Evolutionary conservation across 92 coral and sea anemone genomes (phyloP).

Genomic region (Isaurus tuberculatus): DNA sequence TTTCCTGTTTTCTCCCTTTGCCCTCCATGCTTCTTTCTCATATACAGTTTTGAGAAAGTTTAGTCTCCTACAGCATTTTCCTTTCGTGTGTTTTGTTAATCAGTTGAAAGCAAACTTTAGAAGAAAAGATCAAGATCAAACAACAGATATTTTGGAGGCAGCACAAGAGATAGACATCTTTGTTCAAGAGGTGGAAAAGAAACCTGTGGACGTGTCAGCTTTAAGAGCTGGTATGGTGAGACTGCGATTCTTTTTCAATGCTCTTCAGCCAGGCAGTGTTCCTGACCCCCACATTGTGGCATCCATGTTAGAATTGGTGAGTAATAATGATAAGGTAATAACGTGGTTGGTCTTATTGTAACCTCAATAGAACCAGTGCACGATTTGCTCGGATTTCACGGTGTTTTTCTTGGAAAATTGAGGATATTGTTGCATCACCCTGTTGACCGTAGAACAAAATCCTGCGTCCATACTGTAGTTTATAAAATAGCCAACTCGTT

Average conservation of each 20-base stretch:
- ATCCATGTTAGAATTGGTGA: slow-evolving; percentile 98
- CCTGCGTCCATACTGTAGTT: no score
- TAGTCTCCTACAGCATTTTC: background rate
- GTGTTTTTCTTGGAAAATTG: no score
- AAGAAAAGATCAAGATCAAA: slow-evolving; percentile 28
- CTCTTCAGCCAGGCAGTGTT: slow-evolving; percentile 91
- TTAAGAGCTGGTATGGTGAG: slow-evolving; percentile 91
- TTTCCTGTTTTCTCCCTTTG: background rate
- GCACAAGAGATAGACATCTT: slow-evolving; percentile 75
- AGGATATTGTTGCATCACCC: no score
- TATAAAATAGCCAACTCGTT: no score
- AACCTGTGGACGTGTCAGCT: slow-evolving; percentile 86
- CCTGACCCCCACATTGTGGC: slow-evolving; percentile 97
- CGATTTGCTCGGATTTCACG: no score
- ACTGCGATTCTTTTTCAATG: slow-evolving; percentile 82
- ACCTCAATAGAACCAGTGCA: no score
- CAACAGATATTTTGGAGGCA: slow-evolving; percentile 42
- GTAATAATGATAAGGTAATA: slow-evolving; percentile 4
- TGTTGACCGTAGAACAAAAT: no score
- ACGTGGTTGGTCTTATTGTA: background rate
- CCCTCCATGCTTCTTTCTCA: background rate
- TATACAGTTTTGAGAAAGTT: background rate
- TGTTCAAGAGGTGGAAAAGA: slow-evolving; percentile 82
- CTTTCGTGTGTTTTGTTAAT: background rate
- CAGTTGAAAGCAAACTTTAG: slow-evolving; percentile 44